These are phyloP conservation scores for Schizopygopsis pylzovi DNA, from an alignment of 2,797 vertebrate genomes.

Conservation along the genomic window DNA sequence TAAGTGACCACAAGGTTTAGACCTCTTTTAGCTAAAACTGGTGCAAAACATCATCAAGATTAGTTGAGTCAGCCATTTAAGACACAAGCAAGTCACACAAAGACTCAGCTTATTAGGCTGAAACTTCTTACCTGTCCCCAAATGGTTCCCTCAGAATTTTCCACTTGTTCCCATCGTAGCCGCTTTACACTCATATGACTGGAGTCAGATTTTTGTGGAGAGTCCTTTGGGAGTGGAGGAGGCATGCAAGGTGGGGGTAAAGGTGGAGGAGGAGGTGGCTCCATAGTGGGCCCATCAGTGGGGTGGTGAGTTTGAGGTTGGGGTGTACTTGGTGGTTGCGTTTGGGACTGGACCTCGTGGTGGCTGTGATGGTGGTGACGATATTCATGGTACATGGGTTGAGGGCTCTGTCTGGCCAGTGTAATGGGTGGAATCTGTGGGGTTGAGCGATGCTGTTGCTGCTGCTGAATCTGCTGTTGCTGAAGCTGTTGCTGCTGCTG, in stretches of 20 bases:
- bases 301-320: slow-evolving; percentile 74
- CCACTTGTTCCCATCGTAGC: slow-evolving; percentile 97
- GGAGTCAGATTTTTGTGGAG: slow-evolving; percentile 86
- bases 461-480: slow-evolving; percentile 30
- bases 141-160: slow-evolving; percentile 97
- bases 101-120: background rate
- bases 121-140: slow-evolving; percentile 92
- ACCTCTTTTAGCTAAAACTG: background rate
- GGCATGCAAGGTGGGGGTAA: slow-evolving; percentile 78
- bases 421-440: slow-evolving; percentile 70
- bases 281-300: slow-evolving; percentile 64
- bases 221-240: slow-evolving; percentile 80
- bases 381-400: slow-evolving; percentile 76
- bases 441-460: slow-evolving; percentile 46
- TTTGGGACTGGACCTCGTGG: slow-evolving; percentile 70
- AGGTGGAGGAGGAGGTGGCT: slow-evolving; percentile 76
- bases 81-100: background rate
- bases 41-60: background rate
- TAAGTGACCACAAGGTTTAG: background rate
- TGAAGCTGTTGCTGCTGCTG: slow-evolving; percentile 23
- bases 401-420: slow-evolving; percentile 72
- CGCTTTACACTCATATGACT: slow-evolving; percentile 98
- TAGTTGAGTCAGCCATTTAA: background rate
- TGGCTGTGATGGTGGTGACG: slow-evolving; percentile 66
- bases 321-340: slow-evolving; percentile 66